Conservation (phyloP, 2,888 invertebrate genomes). For the Sinentomon sp. region DNA sequence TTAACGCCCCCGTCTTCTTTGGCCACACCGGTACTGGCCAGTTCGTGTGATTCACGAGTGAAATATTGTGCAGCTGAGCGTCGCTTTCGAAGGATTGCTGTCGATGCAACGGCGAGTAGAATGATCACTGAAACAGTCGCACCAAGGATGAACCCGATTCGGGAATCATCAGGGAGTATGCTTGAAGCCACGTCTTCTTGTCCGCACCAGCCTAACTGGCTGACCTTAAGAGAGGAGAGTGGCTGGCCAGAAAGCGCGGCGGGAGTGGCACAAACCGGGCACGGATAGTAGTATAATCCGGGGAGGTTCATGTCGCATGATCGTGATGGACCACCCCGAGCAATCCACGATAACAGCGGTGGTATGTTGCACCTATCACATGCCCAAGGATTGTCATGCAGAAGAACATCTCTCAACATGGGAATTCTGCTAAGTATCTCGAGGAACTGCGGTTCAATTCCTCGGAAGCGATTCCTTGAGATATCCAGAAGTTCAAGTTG, state of each 20-base stretch:
- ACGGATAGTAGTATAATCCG: too few relatives aligned
- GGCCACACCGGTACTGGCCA: too few relatives aligned
- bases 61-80: conserved; percentile 40
- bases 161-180: conserved; percentile 26
- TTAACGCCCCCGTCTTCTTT: too few relatives aligned
- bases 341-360: conserved; percentile 23
- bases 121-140: conserved; percentile 26
- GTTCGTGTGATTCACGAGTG: conserved; percentile 51
- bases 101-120: conserved; percentile 24
- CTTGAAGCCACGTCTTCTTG: conserved; percentile 24
- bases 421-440: conserved; percentile 26
- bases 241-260: conserved; percentile 25
- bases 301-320: too few relatives aligned
- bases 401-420: conserved; percentile 18
- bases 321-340: conserved; percentile 11
- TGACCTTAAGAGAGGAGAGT: conserved; percentile 21
- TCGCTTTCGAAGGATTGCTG: conserved; percentile 33
- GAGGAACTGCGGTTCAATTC: conserved; percentile 29
- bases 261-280: conserved; percentile 35
- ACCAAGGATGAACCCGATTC: conserved; percentile 27
- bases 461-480: conserved; percentile 39
- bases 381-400: conserved; percentile 36
- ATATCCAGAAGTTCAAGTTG: conserved; percentile 34
- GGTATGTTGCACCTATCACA: conserved; percentile 36
- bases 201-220: conserved; percentile 24